These are phyloP conservation scores for Poecilobothrus nobilitatus DNA, from an alignment of 2,888 invertebrate species.

Conservation along the genomic window DNA sequence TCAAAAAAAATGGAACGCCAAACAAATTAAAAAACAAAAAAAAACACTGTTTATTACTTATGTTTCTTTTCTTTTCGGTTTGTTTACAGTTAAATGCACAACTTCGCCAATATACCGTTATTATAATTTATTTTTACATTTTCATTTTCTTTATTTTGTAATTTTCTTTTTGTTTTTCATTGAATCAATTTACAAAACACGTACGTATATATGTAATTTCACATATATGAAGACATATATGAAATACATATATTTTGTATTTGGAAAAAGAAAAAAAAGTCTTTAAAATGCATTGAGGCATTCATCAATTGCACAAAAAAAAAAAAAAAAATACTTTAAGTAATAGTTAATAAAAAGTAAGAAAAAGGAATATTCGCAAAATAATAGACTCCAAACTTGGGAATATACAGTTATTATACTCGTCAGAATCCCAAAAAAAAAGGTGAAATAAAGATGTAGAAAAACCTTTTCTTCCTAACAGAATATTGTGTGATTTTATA, in stretches of 20 bases:
- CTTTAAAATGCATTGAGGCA: background rate
- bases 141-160: background rate
- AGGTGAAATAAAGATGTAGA: no score
- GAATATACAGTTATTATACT: no score
- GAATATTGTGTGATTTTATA: no score
- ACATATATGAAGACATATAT: background rate
- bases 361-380: no score
- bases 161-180: background rate
- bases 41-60: no score
- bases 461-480: no score
- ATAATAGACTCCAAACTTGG: no score
- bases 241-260: no score
- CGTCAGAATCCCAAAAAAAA: no score
- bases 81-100: slow-evolving; percentile 1
- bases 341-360: no score
- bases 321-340: no score
- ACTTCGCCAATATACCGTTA: background rate
- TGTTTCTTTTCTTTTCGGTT: background rate
- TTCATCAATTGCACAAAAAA: background rate
- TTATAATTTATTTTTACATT: background rate
- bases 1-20: background rate
- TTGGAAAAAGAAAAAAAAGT: background rate
- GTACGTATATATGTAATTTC: background rate
- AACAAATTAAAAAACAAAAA: background rate
- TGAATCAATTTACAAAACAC: no score